Evolutionary conservation across 2,797 vertebrate species (phyloP).

Genomic region (Pangasius djambal): DNA sequence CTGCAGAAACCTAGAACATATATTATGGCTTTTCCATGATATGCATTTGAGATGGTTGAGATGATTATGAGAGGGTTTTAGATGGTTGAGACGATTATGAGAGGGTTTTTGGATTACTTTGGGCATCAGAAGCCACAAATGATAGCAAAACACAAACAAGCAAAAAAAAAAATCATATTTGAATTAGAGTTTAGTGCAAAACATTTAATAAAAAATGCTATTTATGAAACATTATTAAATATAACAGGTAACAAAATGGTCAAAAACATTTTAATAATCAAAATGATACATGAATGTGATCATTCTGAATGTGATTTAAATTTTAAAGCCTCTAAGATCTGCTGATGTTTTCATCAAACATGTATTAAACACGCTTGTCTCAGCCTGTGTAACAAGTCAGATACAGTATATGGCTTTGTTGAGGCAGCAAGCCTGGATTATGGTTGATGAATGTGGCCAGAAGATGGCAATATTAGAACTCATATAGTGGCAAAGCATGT

Average conservation of each 20-base stretch:
- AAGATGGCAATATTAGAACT: constrained; percentile 46
- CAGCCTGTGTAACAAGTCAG: background rate
- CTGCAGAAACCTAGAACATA: background rate
- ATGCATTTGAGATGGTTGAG: background rate
- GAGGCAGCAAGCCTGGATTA: background rate
- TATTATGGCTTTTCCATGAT: background rate
- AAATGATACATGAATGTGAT: background rate
- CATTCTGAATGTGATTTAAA: background rate
- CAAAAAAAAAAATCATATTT: background rate
- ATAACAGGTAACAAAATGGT: background rate
- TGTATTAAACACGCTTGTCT: background rate
- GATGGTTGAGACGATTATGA: too few species aligned
- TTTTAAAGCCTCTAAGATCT: background rate
- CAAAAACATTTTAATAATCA: background rate
- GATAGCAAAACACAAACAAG: background rate
- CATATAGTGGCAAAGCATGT: background rate
- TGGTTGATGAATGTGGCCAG: constrained; percentile 27
- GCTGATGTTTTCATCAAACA: background rate
- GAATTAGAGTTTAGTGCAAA: background rate
- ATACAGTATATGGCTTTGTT: background rate
- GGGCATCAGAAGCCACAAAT: background rate
- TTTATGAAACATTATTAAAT: background rate
- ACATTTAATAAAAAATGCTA: background rate
- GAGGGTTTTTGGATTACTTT: background rate
- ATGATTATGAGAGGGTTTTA: background rate